phyloP scores from a whole-genome alignment of 2,888 invertebrate genomes.

The Andrena dorsata region DNA sequence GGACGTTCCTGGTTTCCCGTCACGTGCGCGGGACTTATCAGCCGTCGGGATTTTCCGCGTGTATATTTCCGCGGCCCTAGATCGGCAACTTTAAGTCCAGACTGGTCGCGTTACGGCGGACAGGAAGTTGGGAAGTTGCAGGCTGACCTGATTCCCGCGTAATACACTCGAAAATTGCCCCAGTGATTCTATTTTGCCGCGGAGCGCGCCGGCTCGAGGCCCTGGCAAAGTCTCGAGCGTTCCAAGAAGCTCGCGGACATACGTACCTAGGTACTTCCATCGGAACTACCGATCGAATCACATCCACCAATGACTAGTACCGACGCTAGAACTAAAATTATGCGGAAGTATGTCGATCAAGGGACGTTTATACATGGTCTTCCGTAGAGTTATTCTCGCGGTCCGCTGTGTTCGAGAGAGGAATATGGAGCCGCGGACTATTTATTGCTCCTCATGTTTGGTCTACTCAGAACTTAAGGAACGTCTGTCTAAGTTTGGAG shows the following conservation, averaged over 20 bases:
- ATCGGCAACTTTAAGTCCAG: conserved; percentile 39
- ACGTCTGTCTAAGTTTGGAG: conserved; percentile 7
- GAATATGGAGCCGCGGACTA: too few relatives aligned
- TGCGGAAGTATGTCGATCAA: too few relatives aligned
- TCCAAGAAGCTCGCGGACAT: neutral
- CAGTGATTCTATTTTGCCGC: conserved; percentile 3
- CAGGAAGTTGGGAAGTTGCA: conserved; percentile 29
- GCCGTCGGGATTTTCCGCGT: conserved; percentile 37
- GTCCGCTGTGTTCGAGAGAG: too few relatives aligned
- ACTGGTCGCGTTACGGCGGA: neutral
- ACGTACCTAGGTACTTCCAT: neutral
- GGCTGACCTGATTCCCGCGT: conserved; percentile 34
- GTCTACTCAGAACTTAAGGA: conserved; percentile 52
- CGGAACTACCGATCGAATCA: neutral
- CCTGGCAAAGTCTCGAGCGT: neutral
- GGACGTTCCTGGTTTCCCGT: conserved; percentile 24
- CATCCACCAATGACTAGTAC: too few relatives aligned
- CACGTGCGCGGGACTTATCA: conserved; percentile 58
- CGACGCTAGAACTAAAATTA: too few relatives aligned
- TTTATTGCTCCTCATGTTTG: conserved; percentile 28
- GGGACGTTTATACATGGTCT: too few relatives aligned
- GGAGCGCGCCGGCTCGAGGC: neutral
- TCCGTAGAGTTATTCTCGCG: too few relatives aligned
- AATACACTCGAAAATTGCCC: conserved; percentile 32
- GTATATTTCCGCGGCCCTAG: conserved; percentile 31